phyloP scores from a whole-genome alignment of 2,797 vertebrate genomes.

The Sebastes matsubarae region DNA sequence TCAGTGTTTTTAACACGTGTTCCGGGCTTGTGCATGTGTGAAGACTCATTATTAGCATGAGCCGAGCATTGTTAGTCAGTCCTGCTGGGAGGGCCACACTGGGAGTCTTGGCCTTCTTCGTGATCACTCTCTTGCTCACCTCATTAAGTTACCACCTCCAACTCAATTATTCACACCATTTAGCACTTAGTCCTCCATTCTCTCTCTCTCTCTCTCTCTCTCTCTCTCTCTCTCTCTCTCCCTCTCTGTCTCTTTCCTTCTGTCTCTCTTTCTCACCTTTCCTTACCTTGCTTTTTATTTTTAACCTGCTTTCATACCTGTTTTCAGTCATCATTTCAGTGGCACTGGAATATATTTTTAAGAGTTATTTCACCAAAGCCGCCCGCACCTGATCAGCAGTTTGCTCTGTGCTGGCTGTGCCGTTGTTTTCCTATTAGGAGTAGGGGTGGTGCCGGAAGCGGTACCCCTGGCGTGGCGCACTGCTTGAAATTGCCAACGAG shows the following conservation, averaged over 20 bases:
- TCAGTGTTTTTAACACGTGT: conserved; percentile 2
- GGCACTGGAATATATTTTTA: not conserved
- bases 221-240: conserved; percentile 6
- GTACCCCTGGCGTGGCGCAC: too few relatives aligned
- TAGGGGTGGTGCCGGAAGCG: not conserved
- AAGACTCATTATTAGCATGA: conserved; percentile 51
- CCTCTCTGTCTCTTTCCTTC: not conserved
- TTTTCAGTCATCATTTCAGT: not conserved
- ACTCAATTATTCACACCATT: conserved; percentile 93
- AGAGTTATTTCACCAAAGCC: not conserved
- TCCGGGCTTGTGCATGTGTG: conserved; percentile 14
- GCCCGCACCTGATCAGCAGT: not conserved
- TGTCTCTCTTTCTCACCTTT: conserved; percentile 4
- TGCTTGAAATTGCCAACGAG: too few relatives aligned
- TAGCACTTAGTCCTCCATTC: conserved; percentile 89
- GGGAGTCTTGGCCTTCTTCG: conserved; percentile 63
- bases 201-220: conserved; percentile 51
- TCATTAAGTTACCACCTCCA: conserved; percentile 89
- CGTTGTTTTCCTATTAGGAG: not conserved
- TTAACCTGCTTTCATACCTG: not conserved
- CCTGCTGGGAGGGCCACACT: conserved; percentile 77
- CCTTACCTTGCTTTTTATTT: not conserved
- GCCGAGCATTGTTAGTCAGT: conserved; percentile 63
- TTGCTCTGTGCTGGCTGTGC: not conserved
- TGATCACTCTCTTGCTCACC: conserved; percentile 81